phyloP scores from a whole-genome alignment of 2,797 vertebrate species.

The Sorex maritimensis region DNA sequence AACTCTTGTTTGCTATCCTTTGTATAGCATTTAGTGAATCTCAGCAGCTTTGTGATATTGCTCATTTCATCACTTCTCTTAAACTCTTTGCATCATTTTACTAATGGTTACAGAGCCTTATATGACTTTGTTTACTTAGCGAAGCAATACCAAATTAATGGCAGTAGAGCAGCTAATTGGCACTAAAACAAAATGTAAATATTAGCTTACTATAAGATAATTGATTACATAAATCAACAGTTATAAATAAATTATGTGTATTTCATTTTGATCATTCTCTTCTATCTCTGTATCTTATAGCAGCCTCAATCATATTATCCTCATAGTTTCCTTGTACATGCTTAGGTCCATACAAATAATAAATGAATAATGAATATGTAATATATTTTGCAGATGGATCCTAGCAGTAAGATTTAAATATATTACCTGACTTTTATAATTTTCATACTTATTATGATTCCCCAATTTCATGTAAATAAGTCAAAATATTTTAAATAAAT shows the following conservation, averaged over 20 bases:
- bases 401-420: conserved; percentile 2
- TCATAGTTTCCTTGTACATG: neutral
- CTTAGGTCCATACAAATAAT: neutral
- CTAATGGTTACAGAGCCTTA: conserved; percentile 43
- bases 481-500: too few species aligned
- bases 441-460: neutral
- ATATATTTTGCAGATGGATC: neutral
- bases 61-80: conserved; percentile 68
- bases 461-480: neutral
- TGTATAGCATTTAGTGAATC: conserved; percentile 79
- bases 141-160: conserved; percentile 2
- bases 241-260: neutral
- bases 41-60: conserved; percentile 61
- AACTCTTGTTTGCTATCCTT: conserved; percentile 83
- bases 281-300: neutral
- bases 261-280: neutral
- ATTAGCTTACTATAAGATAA: too few species aligned
- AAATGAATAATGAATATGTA: neutral
- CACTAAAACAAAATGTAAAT: neutral
- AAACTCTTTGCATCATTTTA: conserved; percentile 66
- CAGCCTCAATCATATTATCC: neutral
- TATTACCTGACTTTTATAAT: neutral
- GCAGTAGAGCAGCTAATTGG: conserved; percentile 31
- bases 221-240: too few species aligned
- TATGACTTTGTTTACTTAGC: neutral